A percentile compares a stretch with the other conserved stretches of the same genome.
Conservation (phyloP, 1,140 invertebrate genomes). For the Heliothis subflexa region DNA sequence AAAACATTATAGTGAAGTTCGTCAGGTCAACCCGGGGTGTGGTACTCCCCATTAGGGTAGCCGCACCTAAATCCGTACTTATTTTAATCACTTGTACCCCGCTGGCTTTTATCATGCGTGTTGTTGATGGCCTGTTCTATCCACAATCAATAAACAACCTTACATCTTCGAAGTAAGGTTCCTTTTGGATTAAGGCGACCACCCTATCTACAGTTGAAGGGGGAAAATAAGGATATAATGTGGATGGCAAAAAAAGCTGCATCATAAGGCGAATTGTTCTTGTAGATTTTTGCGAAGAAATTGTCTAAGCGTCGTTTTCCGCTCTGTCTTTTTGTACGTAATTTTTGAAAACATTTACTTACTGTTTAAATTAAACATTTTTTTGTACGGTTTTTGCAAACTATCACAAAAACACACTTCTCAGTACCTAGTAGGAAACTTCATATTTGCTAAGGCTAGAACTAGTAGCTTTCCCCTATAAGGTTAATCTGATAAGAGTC, state of each 20-base stretch:
- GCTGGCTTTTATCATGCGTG: slow-evolving; percentile 66
- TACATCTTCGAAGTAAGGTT: slow-evolving; percentile 18
- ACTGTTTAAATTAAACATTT: too few species aligned
- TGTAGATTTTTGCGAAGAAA: slow-evolving; percentile 50
- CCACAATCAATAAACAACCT: slow-evolving; percentile 40
- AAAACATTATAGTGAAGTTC: slow-evolving; percentile 51
- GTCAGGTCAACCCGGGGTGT: slow-evolving; percentile 57
- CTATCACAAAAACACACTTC: too few species aligned
- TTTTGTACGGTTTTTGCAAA: too few species aligned
- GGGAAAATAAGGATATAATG: slow-evolving; percentile 53
- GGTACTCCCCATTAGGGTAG: slow-evolving; percentile 59
- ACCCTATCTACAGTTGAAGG: slow-evolving; percentile 36
- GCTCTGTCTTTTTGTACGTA: neutral
- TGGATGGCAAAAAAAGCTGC: slow-evolving; percentile 51
- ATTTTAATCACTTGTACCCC: slow-evolving; percentile 73
- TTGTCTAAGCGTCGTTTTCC: slow-evolving; percentile 12
- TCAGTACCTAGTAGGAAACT: too few species aligned
- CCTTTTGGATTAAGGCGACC: slow-evolving; percentile 15
- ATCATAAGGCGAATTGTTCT: slow-evolving; percentile 48
- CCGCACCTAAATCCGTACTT: slow-evolving; percentile 73
- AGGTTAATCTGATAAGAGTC: neutral
- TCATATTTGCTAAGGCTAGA: too few species aligned
- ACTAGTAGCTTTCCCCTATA: too few species aligned
- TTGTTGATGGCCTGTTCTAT: slow-evolving; percentile 53
- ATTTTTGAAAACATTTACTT: slow-evolving; percentile 20